Evolutionary conservation across 2,113 vertebrate genomes (phyloP).

Genomic region (Ondatra zibethicus): DNA sequence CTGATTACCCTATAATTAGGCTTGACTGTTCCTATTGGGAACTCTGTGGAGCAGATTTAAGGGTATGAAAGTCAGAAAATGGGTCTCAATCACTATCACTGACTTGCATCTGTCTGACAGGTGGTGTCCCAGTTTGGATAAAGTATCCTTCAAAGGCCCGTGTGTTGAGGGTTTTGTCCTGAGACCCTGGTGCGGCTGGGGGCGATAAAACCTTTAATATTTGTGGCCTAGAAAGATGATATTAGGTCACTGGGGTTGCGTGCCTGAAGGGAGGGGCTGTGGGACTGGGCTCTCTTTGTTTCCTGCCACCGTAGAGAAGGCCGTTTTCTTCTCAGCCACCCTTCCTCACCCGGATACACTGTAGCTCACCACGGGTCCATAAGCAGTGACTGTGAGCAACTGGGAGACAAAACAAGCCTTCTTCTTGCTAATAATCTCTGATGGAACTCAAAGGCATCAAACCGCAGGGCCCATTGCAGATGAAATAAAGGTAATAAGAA

Average conservation of each 20-base stretch:
- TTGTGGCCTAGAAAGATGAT: neutral
- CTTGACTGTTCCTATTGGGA: neutral
- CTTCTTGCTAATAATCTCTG: neutral
- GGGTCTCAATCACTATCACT: neutral
- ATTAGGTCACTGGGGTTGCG: neutral
- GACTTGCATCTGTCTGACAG: neutral
- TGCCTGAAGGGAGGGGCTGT: neutral
- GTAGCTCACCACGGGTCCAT: neutral
- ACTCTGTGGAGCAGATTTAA: neutral
- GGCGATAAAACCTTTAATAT: neutral
- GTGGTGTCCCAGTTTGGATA: neutral
- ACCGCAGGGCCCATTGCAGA: neutral
- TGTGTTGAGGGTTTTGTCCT: neutral
- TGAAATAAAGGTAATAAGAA: neutral
- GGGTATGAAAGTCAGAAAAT: neutral
- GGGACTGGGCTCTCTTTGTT: neutral
- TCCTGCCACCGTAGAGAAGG: neutral
- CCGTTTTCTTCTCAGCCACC: neutral
- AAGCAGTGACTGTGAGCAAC: neutral
- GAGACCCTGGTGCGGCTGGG: neutral
- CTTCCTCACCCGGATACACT: neutral
- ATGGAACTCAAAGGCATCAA: neutral
- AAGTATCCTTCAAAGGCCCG: too few species aligned
- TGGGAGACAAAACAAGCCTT: neutral
- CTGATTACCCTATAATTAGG: neutral